Conservation (phyloP, 2,113 vertebrate species). For the Plestiodon gilberti region DNA sequence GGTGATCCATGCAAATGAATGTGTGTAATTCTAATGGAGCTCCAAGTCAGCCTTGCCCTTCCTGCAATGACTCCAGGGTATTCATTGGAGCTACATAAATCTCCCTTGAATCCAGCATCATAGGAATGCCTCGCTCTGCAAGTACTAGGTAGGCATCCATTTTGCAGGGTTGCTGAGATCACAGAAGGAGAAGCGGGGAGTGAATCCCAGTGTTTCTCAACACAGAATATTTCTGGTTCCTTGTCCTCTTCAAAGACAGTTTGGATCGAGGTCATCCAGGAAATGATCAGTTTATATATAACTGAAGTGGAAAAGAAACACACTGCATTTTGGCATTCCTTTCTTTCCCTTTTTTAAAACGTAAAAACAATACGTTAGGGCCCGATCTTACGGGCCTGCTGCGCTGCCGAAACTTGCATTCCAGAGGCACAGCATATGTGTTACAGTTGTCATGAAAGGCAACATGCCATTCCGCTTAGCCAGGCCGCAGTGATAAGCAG, state of each 20-base stretch:
- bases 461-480: too few species aligned
- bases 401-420: too few species aligned
- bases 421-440: too few species aligned
- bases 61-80: not conserved
- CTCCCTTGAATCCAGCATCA: not conserved
- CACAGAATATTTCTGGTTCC: not conserved
- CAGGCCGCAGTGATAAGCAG: too few species aligned
- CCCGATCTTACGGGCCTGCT: too few species aligned
- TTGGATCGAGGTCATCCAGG: not conserved
- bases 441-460: too few species aligned
- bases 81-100: not conserved
- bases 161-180: not conserved
- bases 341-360: too few species aligned
- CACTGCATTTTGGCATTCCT: too few species aligned
- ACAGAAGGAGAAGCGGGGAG: not conserved
- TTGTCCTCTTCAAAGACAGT: not conserved
- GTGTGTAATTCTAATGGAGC: not conserved
- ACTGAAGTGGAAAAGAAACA: too few species aligned
- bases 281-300: not conserved
- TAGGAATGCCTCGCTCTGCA: not conserved
- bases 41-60: not conserved
- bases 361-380: too few species aligned
- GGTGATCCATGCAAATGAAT: not conserved
- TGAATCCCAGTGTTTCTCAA: not conserved
- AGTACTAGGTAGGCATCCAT: not conserved